A percentile compares a stretch with the other conserved stretches of the same genome.
Evolutionary conservation across 2,888 invertebrate genomes (phyloP).

Genomic region (Folsomia manolachei): DNA sequence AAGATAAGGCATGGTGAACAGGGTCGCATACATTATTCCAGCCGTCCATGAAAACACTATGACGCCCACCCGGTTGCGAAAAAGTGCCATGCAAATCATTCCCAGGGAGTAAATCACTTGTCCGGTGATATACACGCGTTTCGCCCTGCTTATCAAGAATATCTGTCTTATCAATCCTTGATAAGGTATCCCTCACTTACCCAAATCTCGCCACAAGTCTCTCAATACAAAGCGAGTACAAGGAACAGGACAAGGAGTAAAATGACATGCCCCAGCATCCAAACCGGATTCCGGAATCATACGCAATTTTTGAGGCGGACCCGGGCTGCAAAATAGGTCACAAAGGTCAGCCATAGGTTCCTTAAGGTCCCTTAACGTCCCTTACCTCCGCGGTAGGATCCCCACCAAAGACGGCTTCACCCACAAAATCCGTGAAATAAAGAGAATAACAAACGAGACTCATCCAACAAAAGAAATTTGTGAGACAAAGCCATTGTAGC

Average conservation of each 20-base stretch:
- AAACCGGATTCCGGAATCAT: constrained; percentile 88
- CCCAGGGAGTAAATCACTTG: constrained; percentile 83
- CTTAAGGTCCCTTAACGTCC: no score
- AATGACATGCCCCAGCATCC: constrained; percentile 95
- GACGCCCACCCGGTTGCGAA: constrained; percentile 72
- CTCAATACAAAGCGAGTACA: constrained; percentile 82
- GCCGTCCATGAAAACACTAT: constrained; percentile 89
- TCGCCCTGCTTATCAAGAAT: constrained; percentile 65
- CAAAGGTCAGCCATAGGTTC: no score
- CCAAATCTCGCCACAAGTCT: constrained; percentile 70
- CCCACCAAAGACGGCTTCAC: constrained; percentile 83
- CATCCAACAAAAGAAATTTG: constrained; percentile 98
- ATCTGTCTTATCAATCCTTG: neutral
- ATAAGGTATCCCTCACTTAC: constrained; percentile 51
- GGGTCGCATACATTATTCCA: constrained; percentile 94
- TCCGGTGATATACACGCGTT: constrained; percentile 81
- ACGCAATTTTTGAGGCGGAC: constrained; percentile 57
- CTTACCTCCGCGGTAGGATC: constrained; percentile 62
- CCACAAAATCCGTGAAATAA: constrained; percentile 95
- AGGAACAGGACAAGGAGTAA: constrained; percentile 84
- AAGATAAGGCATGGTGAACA: constrained; percentile 95
- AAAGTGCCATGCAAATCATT: constrained; percentile 80
- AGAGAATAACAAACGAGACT: constrained; percentile 94
- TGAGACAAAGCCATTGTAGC: constrained; percentile 79
- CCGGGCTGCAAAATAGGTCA: no score